Conservation (phyloP, 2,888 invertebrate species). For the Chrysolina americana region DNA sequence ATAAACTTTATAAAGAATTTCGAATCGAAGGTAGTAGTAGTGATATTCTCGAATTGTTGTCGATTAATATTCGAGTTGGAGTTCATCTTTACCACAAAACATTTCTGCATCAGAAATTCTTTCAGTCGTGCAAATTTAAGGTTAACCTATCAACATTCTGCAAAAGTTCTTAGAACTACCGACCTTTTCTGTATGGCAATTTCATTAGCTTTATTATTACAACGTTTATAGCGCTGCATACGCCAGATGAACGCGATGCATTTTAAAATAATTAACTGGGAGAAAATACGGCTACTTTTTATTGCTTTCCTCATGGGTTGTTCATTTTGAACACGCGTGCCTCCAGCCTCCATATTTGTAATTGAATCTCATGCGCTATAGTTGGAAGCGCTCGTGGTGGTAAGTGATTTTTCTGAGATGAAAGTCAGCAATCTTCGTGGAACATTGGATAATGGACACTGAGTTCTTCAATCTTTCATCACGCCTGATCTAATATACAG, state of each 20-base stretch:
- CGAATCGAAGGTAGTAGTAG: neutral
- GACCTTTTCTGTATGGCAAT: neutral
- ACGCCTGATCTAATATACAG: too few species aligned
- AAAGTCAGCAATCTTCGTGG: too few species aligned
- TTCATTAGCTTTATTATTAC: conserved; percentile 12
- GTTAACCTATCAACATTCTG: neutral
- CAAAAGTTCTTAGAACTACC: neutral
- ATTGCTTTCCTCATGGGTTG: neutral
- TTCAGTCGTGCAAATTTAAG: neutral
- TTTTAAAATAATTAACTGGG: conserved; percentile 1
- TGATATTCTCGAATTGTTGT: neutral
- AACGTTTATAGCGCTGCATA: conserved; percentile 17
- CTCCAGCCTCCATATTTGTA: neutral
- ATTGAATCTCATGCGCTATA: neutral
- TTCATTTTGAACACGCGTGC: conserved; percentile 6
- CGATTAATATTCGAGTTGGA: neutral
- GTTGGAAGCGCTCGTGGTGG: neutral
- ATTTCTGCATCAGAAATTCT: neutral
- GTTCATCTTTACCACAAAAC: neutral
- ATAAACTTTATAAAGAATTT: neutral
- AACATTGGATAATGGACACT: too few species aligned
- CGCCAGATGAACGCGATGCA: neutral
- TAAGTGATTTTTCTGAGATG: too few species aligned
- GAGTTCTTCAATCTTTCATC: too few species aligned
- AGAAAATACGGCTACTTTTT: neutral